phyloP scores from a whole-genome alignment of 1,140 invertebrate species.

The Planococcus citri region DNA sequence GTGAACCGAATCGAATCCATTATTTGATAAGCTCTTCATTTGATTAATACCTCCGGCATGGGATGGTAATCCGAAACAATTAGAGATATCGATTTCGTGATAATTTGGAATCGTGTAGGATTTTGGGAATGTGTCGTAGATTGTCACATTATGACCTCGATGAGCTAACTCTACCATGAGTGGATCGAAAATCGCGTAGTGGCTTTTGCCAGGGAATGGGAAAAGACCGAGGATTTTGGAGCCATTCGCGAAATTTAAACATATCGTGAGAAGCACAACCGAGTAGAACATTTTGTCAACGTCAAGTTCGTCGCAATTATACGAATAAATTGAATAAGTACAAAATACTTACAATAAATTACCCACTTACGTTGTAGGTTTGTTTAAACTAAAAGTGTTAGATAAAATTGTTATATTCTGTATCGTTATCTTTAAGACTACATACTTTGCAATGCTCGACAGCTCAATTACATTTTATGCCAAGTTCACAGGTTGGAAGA shows the following conservation, averaged over 20 bases:
- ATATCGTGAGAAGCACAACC: too few species aligned
- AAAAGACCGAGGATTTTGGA: constrained; percentile 31
- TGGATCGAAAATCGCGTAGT: constrained; percentile 32
- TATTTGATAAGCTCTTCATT: background rate
- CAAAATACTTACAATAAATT: too few species aligned
- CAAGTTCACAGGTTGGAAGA: too few species aligned
- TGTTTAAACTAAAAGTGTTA: too few species aligned
- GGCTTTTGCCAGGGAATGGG: constrained; percentile 31
- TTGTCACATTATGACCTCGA: constrained; percentile 31
- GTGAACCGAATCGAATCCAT: background rate
- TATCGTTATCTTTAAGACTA: too few species aligned
- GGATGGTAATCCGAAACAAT: constrained; percentile 19
- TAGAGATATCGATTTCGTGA: constrained; percentile 34
- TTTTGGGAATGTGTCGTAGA: constrained; percentile 35
- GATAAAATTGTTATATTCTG: too few species aligned
- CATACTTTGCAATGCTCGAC: too few species aligned
- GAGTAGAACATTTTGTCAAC: too few species aligned
- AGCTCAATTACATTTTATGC: too few species aligned
- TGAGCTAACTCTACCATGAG: constrained; percentile 30
- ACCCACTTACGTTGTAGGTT: too few species aligned
- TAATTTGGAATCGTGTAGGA: constrained; percentile 39
- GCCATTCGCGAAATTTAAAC: background rate
- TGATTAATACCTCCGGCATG: background rate
- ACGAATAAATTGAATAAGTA: too few species aligned
- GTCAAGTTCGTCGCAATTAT: too few species aligned